phyloP scores from a whole-genome alignment of 1,140 invertebrate genomes.

The Pogonus chalceus region DNA sequence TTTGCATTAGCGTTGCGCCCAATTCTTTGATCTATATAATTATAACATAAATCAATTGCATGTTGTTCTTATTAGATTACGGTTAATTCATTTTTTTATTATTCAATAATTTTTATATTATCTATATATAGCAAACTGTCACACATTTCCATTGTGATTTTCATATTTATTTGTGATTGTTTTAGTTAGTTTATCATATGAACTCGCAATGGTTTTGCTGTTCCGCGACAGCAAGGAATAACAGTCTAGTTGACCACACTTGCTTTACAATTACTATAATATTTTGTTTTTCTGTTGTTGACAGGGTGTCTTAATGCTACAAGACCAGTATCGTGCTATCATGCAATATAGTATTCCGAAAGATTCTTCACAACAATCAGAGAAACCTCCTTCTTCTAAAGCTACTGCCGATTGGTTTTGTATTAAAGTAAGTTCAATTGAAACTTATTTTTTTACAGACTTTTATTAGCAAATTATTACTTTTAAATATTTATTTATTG shows the following conservation, averaged over 20 bases:
- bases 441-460: background rate
- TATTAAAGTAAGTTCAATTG: slow-evolving; percentile 41
- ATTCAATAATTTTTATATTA: background rate
- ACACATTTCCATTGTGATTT: background rate
- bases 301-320: slow-evolving; percentile 58
- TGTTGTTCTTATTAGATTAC: too few species aligned
- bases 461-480: background rate
- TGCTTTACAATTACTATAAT: slow-evolving; percentile 22
- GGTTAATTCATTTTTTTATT: background rate
- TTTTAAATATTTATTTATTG: too few species aligned
- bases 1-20: too few species aligned
- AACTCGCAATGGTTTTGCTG: background rate
- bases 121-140: background rate
- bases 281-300: slow-evolving; percentile 28
- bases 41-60: too few species aligned
- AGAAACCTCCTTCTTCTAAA: slow-evolving; percentile 42
- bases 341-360: slow-evolving; percentile 62
- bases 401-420: slow-evolving; percentile 57
- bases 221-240: slow-evolving; percentile 15
- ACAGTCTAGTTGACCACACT: slow-evolving; percentile 33
- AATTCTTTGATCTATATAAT: too few species aligned
- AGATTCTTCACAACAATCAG: slow-evolving; percentile 37
- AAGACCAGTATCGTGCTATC: slow-evolving; percentile 57
- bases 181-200: background rate
- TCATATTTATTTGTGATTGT: background rate